Evolutionary conservation across 2,797 vertebrate genomes (phyloP).

Genomic region (Aplochiton taeniatus): DNA sequence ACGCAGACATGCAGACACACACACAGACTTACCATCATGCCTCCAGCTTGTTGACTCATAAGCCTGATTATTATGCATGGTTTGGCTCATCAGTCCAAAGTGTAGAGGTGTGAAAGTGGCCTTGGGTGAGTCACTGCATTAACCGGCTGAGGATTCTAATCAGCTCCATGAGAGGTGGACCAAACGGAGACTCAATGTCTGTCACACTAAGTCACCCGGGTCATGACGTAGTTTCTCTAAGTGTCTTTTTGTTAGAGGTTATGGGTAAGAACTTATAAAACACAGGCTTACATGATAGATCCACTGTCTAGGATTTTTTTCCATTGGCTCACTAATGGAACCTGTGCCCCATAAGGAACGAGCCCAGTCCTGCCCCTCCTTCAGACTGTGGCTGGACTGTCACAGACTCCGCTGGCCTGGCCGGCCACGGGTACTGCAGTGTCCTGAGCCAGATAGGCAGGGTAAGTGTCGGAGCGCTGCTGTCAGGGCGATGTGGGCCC

Average conservation of each 20-base stretch:
- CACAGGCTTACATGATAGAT: too few species aligned
- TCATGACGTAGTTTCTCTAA: too few species aligned
- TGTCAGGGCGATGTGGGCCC: slow-evolving; percentile 42
- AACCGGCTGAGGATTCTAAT: slow-evolving; percentile 46
- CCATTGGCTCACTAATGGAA: slow-evolving; percentile 27
- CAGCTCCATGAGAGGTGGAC: slow-evolving; percentile 41
- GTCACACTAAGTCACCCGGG: slow-evolving; percentile 40
- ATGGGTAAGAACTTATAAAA: too few species aligned
- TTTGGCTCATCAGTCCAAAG: slow-evolving; percentile 62
- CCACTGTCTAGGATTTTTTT: too few species aligned
- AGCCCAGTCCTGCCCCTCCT: slow-evolving; percentile 35
- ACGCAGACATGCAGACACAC: neutral
- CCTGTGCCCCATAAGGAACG: slow-evolving; percentile 40
- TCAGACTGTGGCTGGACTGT: slow-evolving; percentile 37
- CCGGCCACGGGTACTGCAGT: slow-evolving; percentile 25
- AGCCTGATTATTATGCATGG: slow-evolving; percentile 67
- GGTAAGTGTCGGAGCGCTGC: slow-evolving; percentile 34
- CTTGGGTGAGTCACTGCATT: slow-evolving; percentile 59
- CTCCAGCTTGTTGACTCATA: slow-evolving; percentile 41
- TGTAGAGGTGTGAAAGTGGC: slow-evolving; percentile 70
- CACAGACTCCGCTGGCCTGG: slow-evolving; percentile 47
- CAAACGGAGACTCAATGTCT: slow-evolving; percentile 39
- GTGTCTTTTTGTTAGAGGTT: too few species aligned
- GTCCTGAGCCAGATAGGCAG: slow-evolving; percentile 56
- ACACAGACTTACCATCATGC: neutral